Evolutionary conservation across 2,888 invertebrate genomes (phyloP).

Genomic region (Chymomyza amoena): DNA sequence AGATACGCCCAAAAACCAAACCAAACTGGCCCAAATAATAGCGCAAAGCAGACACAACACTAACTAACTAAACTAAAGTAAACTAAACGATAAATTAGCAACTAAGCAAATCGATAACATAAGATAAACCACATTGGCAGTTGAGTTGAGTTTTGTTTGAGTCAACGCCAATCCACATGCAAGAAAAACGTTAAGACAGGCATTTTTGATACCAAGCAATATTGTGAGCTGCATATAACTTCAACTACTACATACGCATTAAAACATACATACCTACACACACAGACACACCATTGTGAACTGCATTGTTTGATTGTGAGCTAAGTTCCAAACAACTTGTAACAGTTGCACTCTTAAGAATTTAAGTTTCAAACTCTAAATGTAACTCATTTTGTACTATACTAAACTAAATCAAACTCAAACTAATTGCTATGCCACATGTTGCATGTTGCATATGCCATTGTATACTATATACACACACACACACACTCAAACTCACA

Average conservation of each 20-base stretch:
- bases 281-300: slow-evolving; percentile 42
- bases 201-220: not conserved
- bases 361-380: slow-evolving; percentile 51
- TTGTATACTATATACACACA: slow-evolving; percentile 12
- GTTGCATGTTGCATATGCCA: slow-evolving; percentile 2
- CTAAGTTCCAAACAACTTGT: slow-evolving; percentile 52
- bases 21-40: slow-evolving; percentile 1
- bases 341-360: slow-evolving; percentile 23
- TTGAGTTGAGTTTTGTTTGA: not conserved
- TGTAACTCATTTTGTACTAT: slow-evolving; percentile 64
- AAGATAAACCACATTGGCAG: slow-evolving; percentile 16
- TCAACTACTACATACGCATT: too few relatives aligned
- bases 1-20: slow-evolving; percentile 14
- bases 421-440: slow-evolving; percentile 2
- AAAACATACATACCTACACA: too few relatives aligned
- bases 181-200: slow-evolving; percentile 9
- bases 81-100: not conserved
- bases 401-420: slow-evolving; percentile 52
- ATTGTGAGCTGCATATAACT: not conserved
- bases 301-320: slow-evolving; percentile 68
- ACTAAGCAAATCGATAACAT: slow-evolving; percentile 5
- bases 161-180: not conserved
- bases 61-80: not conserved
- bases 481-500: slow-evolving; percentile 19
- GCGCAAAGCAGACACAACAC: not conserved